Percentiles rank a stretch among this genome's conserved stretches.
These are phyloP conservation scores for Drosophila nasuta DNA, from an alignment of 1,140 invertebrate genomes.

Conservation along the genomic window DNA sequence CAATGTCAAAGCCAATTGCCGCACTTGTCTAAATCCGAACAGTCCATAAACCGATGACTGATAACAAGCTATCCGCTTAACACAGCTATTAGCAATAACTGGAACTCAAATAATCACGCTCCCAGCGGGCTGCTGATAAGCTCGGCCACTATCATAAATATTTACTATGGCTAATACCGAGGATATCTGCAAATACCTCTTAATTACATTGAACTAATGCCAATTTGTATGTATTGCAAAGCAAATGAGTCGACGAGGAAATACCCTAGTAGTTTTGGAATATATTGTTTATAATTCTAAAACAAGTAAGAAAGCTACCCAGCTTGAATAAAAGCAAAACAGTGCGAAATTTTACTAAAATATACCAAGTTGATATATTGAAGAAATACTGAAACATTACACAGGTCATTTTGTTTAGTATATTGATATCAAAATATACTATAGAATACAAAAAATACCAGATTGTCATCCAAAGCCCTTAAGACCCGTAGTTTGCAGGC, in stretches of 20 bases:
- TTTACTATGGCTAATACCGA: constrained; percentile 1
- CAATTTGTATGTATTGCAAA: background rate
- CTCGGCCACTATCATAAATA: constrained; percentile 14
- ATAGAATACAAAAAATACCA: too few relatives aligned
- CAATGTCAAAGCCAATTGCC: constrained; percentile 18
- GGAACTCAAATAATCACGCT: constrained; percentile 37
- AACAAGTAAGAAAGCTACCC: too few relatives aligned
- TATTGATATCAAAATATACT: too few relatives aligned
- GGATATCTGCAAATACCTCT: constrained; percentile 17
- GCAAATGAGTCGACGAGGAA: background rate
- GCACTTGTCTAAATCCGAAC: constrained; percentile 14
- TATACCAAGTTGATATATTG: too few relatives aligned
- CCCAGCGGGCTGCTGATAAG: constrained; percentile 61
- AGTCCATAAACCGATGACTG: constrained; percentile 10
- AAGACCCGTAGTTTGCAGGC: too few relatives aligned
- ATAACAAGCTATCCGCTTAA: constrained; percentile 20
- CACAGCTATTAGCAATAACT: constrained; percentile 15
- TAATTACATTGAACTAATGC: constrained; percentile 3
- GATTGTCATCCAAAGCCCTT: too few relatives aligned
- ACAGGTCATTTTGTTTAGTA: too few relatives aligned
- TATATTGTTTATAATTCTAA: too few relatives aligned
- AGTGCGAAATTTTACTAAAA: too few relatives aligned
- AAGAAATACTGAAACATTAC: too few relatives aligned
- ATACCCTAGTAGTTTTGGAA: constrained; percentile 13
- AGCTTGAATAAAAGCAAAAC: too few relatives aligned